Evolutionary conservation across 2,888 invertebrate genomes (phyloP).

Genomic region (Hirtodrosophila cameraria): DNA sequence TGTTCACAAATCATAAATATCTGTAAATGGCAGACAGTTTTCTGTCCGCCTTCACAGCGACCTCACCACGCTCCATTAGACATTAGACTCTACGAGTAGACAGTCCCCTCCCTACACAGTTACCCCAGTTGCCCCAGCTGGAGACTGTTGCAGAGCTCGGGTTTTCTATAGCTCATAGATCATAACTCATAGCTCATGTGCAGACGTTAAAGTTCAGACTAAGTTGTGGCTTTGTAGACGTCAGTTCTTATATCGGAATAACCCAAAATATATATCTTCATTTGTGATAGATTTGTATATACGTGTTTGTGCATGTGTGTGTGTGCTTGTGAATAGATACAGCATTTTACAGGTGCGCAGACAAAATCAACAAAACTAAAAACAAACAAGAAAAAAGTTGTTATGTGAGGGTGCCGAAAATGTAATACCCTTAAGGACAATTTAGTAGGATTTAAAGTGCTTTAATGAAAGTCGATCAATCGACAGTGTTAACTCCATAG

Average conservation of each 20-base stretch:
- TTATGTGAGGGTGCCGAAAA: no score
- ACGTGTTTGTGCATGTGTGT: constrained; percentile 9
- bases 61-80: constrained; percentile 70
- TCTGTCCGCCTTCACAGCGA: constrained; percentile 37
- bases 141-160: no score
- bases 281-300: not conserved
- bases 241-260: constrained; percentile 67
- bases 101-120: constrained; percentile 18
- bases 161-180: constrained; percentile 20
- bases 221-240: constrained; percentile 67
- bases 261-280: constrained; percentile 38
- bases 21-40: constrained; percentile 71
- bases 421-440: no score
- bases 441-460: no score
- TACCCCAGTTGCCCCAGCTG: constrained; percentile 15
- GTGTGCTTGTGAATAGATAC: constrained; percentile 12
- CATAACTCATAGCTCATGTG: constrained; percentile 28
- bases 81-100: no score
- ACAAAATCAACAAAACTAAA: constrained; percentile 11
- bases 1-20: constrained; percentile 79
- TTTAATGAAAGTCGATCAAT: no score
- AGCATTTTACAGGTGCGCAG: constrained; percentile 47
- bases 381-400: constrained; percentile 18
- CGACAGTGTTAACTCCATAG: no score
- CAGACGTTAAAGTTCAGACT: constrained; percentile 68